Conservation (phyloP, 2,888 invertebrate species). For the Phymatocera aterrima region DNA sequence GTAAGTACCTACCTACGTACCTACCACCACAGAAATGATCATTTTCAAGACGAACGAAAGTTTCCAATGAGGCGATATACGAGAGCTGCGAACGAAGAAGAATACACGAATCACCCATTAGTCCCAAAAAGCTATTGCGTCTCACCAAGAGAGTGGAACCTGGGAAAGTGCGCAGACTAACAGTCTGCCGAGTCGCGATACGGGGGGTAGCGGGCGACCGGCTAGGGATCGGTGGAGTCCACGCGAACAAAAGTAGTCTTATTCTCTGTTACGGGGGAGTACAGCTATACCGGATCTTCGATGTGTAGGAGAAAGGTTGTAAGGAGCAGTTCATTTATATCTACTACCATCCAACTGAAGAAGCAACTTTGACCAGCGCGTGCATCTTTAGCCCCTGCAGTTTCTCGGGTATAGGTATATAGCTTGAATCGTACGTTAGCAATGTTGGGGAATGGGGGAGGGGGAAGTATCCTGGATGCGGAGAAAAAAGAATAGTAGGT, state of each 20-base stretch:
- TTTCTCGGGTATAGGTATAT: not conserved
- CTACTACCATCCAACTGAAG: conserved; percentile 54
- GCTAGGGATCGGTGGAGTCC: conserved; percentile 11
- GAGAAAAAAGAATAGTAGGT: conserved; percentile 23
- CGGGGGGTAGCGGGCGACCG: conserved; percentile 24
- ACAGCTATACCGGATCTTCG: conserved; percentile 8
- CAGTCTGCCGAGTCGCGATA: conserved; percentile 38
- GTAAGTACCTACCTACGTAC: too few relatives aligned
- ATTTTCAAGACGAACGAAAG: not conserved
- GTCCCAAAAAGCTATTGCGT: conserved; percentile 13
- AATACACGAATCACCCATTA: conserved; percentile 44
- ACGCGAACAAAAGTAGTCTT: conserved; percentile 24
- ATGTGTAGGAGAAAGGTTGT: too few relatives aligned
- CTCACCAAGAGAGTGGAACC: not conserved
- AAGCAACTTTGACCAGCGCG: conserved; percentile 39
- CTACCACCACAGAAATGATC: not conserved
- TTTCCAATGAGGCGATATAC: conserved; percentile 7
- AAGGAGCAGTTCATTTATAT: conserved; percentile 59
- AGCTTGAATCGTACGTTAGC: conserved; percentile 17
- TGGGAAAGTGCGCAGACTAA: conserved; percentile 44
- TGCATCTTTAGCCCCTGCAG: conserved; percentile 25
- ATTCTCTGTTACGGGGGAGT: conserved; percentile 40
- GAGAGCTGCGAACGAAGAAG: not conserved
- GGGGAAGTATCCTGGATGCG: not conserved
- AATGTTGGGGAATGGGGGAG: conserved; percentile 1